Base-by-base conservation (phyloP, 1,140 invertebrate species). In the Lordiphosa stackelbergi region DNA sequence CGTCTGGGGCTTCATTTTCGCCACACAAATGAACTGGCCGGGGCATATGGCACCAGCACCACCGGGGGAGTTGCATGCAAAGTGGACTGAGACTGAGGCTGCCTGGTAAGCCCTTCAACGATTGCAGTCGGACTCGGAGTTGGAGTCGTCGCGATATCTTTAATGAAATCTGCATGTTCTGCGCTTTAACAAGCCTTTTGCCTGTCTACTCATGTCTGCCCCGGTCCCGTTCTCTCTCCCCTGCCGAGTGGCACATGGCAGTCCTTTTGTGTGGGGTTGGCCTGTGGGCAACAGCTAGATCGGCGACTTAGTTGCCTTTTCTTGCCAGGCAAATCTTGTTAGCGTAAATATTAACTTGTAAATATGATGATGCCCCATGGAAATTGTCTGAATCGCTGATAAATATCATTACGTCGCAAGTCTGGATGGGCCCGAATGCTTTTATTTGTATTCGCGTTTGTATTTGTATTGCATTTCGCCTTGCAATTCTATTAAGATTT, bases 341-440 rank as follows among this genome's bases (percentile, higher is more conserved):
- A 85, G 75, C 81, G 81, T 73, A 85, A 84, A 85, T 85, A 85
- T 85, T 85, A 85, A 85, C 81, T 85, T 85, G 81, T 85, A 85
- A 85, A 85, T 85, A 85, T 85, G 81, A 85, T 85, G 77, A 85
- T 85, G 81, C 81, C 75, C 73, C 69, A 77, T 85, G 79, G 83
- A 85, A 85, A 85, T 85, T 66, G 75, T 81, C 77, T 74, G 78
- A 79, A 81, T 85, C 56, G 72, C 71, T 77, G 77, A 83, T 83
- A 83, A 83, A 83, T 83, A 83, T 83, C 77, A 83, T 83, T 83
- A 83, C 56, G 78, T 73, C 28, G 40, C 56, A 64, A 45, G 55
- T 46, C 24, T 36, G 13, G 37, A 35, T 35, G 1, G 9, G 24
- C 28, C 31, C 31, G 47, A 43, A 31, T 53, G 12, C 31, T 12